A percentile compares a stretch with the other conserved stretches of the same genome.
phyloP scores from a whole-genome alignment of 2,797 vertebrate species.

The Sparus aurata region DNA sequence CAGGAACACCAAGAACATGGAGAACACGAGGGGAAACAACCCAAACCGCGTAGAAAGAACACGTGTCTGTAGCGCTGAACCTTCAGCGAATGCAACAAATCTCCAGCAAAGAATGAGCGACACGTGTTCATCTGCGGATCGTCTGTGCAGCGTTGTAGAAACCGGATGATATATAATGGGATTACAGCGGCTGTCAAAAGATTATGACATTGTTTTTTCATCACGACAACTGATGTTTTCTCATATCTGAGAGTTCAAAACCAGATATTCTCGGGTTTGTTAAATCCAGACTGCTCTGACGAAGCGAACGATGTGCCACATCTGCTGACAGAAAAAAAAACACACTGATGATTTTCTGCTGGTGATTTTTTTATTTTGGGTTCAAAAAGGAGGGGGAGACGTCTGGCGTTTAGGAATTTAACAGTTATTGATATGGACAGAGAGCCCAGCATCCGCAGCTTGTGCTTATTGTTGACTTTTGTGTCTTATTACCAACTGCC shows the following conservation, averaged over 20 bases:
- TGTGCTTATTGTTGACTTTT: constrained; percentile 34
- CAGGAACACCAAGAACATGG: too few species aligned
- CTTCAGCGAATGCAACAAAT: not conserved
- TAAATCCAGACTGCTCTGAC: constrained; percentile 10
- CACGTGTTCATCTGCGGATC: not conserved
- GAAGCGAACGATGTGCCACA: not conserved
- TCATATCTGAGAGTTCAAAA: constrained; percentile 16
- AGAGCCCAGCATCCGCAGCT: constrained; percentile 7
- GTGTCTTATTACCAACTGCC: constrained; percentile 22
- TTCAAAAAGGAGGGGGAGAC: not conserved
- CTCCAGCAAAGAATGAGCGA: not conserved
- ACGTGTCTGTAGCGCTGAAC: not conserved
- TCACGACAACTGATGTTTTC: not conserved
- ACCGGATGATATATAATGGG: not conserved
- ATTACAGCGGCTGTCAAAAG: constrained; percentile 6
- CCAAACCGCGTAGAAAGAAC: not conserved
- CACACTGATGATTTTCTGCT: not conserved
- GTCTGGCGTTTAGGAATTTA: not conserved
- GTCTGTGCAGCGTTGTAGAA: not conserved
- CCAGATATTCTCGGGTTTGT: not conserved
- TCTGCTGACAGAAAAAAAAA: not conserved
- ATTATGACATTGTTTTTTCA: constrained; percentile 7
- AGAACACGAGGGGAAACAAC: too few species aligned
- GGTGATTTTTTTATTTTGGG: not conserved
- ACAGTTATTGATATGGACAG: constrained; percentile 5